Percentiles rank a stretch among this genome's conserved stretches.
These are phyloP conservation scores for Aphidius gifuensis DNA, from an alignment of 1,140 invertebrate species.

Conservation along the genomic window DNA sequence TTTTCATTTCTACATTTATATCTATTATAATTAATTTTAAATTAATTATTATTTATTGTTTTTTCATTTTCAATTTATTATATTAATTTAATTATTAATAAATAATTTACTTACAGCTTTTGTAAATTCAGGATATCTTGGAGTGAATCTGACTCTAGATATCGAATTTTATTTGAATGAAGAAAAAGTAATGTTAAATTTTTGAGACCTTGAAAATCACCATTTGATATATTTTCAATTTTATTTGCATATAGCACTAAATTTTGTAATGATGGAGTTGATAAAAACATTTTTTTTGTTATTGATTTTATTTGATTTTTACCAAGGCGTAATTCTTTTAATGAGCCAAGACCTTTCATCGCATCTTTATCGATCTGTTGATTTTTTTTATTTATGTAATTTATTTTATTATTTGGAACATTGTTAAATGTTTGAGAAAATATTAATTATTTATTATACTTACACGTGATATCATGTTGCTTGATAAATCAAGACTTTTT, in stretches of 20 bases:
- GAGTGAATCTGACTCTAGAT: slow-evolving; percentile 56
- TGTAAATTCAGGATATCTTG: slow-evolving; percentile 43
- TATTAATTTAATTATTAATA: background rate
- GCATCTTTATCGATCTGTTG: slow-evolving; percentile 50
- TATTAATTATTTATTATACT: background rate
- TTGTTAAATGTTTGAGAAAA: background rate
- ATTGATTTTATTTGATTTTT: slow-evolving; percentile 59
- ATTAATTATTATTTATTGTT: background rate
- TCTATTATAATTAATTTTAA: background rate
- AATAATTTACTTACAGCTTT: slow-evolving; percentile 39
- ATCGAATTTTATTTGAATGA: slow-evolving; percentile 61
- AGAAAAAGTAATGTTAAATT: slow-evolving; percentile 61
- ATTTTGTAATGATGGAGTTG: slow-evolving; percentile 53
- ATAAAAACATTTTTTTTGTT: slow-evolving; percentile 53
- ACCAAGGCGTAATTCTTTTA: slow-evolving; percentile 61
- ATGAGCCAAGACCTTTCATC: slow-evolving; percentile 53
- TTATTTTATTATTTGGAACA: background rate
- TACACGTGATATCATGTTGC: slow-evolving; percentile 54
- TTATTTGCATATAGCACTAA: slow-evolving; percentile 63
- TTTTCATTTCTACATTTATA: background rate
- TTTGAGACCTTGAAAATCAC: slow-evolving; percentile 57
- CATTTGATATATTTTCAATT: slow-evolving; percentile 54
- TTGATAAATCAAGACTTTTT: slow-evolving; percentile 45
- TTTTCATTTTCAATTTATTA: too few relatives aligned
- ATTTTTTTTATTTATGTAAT: background rate